Base-by-base conservation (phyloP, 2,113 vertebrate species). In the Atrichornis clamosus region DNA sequence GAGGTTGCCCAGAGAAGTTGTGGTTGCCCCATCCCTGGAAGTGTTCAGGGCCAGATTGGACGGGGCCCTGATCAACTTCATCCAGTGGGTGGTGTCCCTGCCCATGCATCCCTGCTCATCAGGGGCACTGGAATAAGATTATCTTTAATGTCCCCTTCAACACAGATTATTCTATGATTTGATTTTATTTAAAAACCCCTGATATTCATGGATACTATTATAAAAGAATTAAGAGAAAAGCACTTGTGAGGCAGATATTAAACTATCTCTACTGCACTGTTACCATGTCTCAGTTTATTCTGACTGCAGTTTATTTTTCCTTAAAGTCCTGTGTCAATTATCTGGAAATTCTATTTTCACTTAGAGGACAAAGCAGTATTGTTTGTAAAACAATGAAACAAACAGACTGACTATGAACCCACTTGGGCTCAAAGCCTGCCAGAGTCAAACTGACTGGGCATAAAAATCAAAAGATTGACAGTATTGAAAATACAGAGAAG, bases 301-400 rank as follows among this genome's bases (percentile, higher is more conserved):
- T 59, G 47, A 56, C 2, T 24, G 24, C 10, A 47, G 44, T 92
- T 75, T 11, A 35, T 76, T 90, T 56, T 92, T 53, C 46, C 63
- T 73, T 88, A 15, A 93, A 73, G 56, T 59, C 56, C 73, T 32
- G 42, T 39, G 76, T 87, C 84, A 84, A 81, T 90, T 91, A 95
- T 78, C 73, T 78, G 60, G 80, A 92, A 92, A 81, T 59, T 69
- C 94, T 87, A 81, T 84, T 93, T 90, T 92, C 93, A 72, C 60
- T 93, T 75, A 77, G 35, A 74, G 89, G 89, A 97, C 89, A 96
- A 78, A 88, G 56, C 44, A 70, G 49, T 59, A 87, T 44, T 96
- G 84, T 93, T 68, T 72, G 44, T 60, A 78, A 78, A 93, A 95
- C 94, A 97, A 95, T 87, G 89, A 84, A 79, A 90, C 91, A 94